Base-by-base conservation (phyloP, 2,888 invertebrate genomes). In the Sarcophaga rosellei region DNA sequence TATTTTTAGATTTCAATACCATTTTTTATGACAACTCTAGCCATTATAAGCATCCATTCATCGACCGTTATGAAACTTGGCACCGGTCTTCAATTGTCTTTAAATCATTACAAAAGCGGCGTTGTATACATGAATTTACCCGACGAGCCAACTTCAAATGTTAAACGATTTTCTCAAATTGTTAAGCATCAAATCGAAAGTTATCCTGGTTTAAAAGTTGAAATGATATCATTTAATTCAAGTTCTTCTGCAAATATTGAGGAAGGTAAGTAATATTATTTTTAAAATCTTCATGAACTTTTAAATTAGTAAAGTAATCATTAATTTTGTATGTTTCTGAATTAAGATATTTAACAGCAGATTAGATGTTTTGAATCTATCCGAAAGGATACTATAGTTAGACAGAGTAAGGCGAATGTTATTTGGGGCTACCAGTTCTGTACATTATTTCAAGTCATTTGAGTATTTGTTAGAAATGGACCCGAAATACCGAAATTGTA, bases 1-100 rank as follows among this genome's bases (percentile, higher is more conserved):
- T 83, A n/a, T 65, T 47, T 87, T 0, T 63, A 93, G 93, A 87
- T 91, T 44, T 84, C 81, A 15, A 57, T 92, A 61, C 91, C 92
- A 0, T 81, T 91, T n/a, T 4, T 91, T 3, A 86, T 89, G 53
- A 89, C 90, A 62, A 80, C 69, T n/a, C 70, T 90, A 12, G 90
- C 92, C 1, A 89, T 92, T 65, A 63, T 89, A 15, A 80, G 90
- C 12, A 92, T 93, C 90, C 90, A 91, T 84, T 89, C 90, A 10
- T 89, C 89, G 87, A 89, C 91, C 4, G 79, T 90, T 61, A 88
- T 88, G 10, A 88, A 86, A 10, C 89, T 88, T 75, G 91, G 91
- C 44, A 88, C 77, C n/a, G 88, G 86, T n/a, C 84, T 92, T 53
- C 78, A 88, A 3, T 74, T 93, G 3, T 90, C 90, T 47, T 87